Conservation (phyloP, 2,113 vertebrate genomes). For the Myrmecobius fasciatus region DNA sequence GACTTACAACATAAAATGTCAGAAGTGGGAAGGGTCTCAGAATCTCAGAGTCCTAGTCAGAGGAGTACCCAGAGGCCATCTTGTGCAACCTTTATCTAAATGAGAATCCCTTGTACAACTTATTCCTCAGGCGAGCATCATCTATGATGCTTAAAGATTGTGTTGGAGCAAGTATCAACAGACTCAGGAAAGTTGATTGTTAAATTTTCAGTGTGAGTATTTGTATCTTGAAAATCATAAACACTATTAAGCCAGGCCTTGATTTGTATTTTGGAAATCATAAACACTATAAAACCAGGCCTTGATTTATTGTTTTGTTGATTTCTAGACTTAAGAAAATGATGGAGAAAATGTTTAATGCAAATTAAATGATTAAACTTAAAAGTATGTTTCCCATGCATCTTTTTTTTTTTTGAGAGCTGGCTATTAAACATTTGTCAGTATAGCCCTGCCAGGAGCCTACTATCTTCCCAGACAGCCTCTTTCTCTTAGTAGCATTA, state of each 20-base stretch:
- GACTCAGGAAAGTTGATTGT: background rate
- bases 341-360: background rate
- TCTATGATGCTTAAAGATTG: background rate
- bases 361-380: background rate
- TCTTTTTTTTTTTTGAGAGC: background rate
- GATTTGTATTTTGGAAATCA: background rate
- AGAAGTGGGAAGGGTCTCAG: background rate
- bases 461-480: background rate
- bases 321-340: background rate
- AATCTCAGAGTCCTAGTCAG: background rate
- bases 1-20: background rate
- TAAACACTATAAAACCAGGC: background rate
- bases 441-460: background rate
- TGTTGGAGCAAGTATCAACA: background rate
- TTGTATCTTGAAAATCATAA: background rate
- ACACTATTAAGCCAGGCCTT: background rate
- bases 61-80: background rate
- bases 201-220: background rate
- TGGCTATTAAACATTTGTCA: background rate
- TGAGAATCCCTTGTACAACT: background rate
- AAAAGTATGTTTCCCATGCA: background rate
- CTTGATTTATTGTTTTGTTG: background rate
- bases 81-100: background rate
- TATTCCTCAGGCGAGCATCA: background rate
- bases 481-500: background rate